Evolutionary conservation across 1,140 invertebrate species (phyloP).

Genomic region (Phocides pigmalion): DNA sequence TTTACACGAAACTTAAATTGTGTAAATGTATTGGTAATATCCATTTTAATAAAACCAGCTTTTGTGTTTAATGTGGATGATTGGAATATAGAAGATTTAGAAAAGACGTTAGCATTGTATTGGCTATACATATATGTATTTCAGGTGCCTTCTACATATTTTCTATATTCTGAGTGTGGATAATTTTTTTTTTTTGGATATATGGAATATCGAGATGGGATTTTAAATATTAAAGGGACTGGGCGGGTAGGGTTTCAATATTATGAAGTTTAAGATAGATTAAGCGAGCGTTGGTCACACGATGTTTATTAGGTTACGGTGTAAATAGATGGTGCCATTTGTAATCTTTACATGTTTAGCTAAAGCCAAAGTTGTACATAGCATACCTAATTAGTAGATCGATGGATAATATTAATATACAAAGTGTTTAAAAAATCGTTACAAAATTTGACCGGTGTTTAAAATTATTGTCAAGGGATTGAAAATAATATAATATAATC

Average conservation of each 20-base stretch:
- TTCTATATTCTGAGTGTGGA: background rate
- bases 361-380: constrained; percentile 76
- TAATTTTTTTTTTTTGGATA: background rate
- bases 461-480: too few relatives aligned
- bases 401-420: constrained; percentile 9
- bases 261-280: background rate
- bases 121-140: too few relatives aligned
- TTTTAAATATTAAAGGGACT: background rate
- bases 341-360: constrained; percentile 64
- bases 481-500: too few relatives aligned
- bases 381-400: constrained; percentile 27
- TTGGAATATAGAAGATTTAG: too few relatives aligned
- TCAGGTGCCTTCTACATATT: too few relatives aligned
- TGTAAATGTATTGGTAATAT: too few relatives aligned
- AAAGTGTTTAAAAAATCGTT: too few relatives aligned
- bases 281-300: constrained; percentile 12
- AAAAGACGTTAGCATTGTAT: too few relatives aligned
- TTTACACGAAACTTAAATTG: too few relatives aligned
- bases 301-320: constrained; percentile 55
- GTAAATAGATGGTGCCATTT: constrained; percentile 81
- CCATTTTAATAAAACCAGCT: too few relatives aligned
- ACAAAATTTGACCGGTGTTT: too few relatives aligned
- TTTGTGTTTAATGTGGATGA: too few relatives aligned
- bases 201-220: background rate
- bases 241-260: constrained; percentile 8